A percentile compares a stretch with the other conserved stretches of the same genome.
These are phyloP conservation scores for Zelostemma sp. DNA, from an alignment of 1,140 invertebrate genomes.

Conservation along the genomic window DNA sequence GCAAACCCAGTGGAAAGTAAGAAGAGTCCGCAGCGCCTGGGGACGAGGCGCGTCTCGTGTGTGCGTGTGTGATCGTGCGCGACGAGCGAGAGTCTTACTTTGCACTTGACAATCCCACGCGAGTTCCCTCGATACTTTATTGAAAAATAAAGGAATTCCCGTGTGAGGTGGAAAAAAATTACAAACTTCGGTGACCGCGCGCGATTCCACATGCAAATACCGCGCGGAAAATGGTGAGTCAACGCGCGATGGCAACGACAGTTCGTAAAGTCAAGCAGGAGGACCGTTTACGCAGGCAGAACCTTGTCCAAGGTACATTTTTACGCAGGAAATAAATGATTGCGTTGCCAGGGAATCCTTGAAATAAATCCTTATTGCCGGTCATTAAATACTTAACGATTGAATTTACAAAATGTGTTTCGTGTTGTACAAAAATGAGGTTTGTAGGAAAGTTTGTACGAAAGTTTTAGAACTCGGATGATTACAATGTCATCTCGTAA, in stretches of 20 bases:
- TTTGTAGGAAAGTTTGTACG: too few species aligned
- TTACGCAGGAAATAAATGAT: too few species aligned
- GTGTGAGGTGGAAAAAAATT: too few species aligned
- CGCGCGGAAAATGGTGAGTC: slow-evolving; percentile 61
- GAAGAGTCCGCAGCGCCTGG: neutral
- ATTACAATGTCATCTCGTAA: too few species aligned
- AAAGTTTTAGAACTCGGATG: too few species aligned
- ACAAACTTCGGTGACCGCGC: too few species aligned
- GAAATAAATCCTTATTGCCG: too few species aligned
- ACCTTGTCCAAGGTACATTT: slow-evolving; percentile 58
- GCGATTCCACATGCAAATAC: slow-evolving; percentile 13
- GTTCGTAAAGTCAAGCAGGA: slow-evolving; percentile 67
- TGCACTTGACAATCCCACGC: slow-evolving; percentile 3
- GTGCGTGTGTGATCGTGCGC: neutral
- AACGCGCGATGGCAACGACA: slow-evolving; percentile 65
- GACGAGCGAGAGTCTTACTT: neutral
- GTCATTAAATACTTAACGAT: too few species aligned
- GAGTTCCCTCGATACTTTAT: slow-evolving; percentile 3
- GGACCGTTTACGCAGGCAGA: slow-evolving; percentile 62
- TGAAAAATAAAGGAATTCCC: slow-evolving; percentile 33
- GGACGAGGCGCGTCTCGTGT: neutral
- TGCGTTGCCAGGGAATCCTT: neutral
- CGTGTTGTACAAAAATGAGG: too few species aligned
- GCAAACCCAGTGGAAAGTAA: slow-evolving; percentile 1
- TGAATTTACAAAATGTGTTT: too few species aligned